phyloP scores from a whole-genome alignment of 2,113 vertebrate species.

The Tauraco erythrolophus region DNA sequence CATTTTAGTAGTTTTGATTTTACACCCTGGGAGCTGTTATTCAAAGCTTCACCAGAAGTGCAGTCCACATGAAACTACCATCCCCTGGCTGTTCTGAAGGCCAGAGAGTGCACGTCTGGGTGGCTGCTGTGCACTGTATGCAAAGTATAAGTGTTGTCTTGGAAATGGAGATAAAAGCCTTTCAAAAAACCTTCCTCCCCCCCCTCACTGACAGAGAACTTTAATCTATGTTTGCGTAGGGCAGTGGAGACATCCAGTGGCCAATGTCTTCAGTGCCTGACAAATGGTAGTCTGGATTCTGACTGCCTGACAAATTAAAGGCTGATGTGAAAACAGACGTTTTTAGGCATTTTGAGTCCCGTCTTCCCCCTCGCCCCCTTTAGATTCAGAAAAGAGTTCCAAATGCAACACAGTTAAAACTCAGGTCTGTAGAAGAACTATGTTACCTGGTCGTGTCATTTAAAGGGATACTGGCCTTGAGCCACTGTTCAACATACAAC shows the following conservation, averaged over 20 bases:
- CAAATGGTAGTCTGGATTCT: background rate
- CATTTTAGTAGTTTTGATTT: background rate
- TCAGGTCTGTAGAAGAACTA: background rate
- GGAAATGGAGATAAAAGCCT: background rate
- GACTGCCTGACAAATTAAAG: background rate
- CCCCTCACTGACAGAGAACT: background rate
- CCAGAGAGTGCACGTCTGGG: background rate
- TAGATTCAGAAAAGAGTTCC: background rate
- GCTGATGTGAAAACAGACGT: background rate
- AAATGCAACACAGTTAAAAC: background rate
- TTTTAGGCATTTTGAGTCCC: background rate
- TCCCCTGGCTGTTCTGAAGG: background rate
- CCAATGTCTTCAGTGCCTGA: background rate
- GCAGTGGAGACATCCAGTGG: slow-evolving; percentile 65
- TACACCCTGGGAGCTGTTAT: background rate
- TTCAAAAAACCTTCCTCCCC: background rate
- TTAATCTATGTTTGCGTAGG: background rate
- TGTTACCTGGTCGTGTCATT: background rate
- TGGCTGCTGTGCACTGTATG: background rate
- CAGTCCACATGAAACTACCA: background rate
- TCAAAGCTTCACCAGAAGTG: background rate
- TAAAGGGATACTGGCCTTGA: background rate
- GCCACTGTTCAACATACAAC: background rate
- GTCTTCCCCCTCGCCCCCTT: background rate
- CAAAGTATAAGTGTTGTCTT: background rate